Evolutionary conservation across 2,113 vertebrate genomes (phyloP), one percentile per base, ranked within the genome.

Genomic region (Nothobranchius furzeri): DNA sequence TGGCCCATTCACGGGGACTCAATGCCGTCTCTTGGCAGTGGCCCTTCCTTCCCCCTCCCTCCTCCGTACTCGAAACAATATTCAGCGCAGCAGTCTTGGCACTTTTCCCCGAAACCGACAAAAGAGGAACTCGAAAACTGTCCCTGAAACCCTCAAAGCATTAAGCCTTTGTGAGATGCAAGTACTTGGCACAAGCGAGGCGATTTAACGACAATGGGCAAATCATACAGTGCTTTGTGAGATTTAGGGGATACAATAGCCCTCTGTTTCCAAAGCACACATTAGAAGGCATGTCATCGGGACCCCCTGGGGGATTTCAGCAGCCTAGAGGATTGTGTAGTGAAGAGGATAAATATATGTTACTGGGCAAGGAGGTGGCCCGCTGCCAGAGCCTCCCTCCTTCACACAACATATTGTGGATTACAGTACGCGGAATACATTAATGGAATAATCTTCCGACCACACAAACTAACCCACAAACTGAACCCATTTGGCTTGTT

Each of bases 151-250:
- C 85, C 84, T 90, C 86, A 83, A 81, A 87, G 86, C 79, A 76
- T 83, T 88, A 89, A 89, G 87, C 87, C 84, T 84, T 86, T 69
- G 86, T 76, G 85, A 87, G 83, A 87, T 70, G 85, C 84, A 68
- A 88, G 86, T 82, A 84, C 89, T 87, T 82, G 88, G 86, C 86
- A 85, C 84, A 85, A 85, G 87, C 85, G 81, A 76, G 86, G 81
- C 83, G 82, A 88, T 90, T 85, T 83, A 68, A 70, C 70, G 76
- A 90, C 90, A 91, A 91, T 87, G 90, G 81, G 70, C 84, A 86
- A 90, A 91, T 91, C 88, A 85, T 87, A 89, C 86, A 82, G 90
- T 65, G 85, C 87, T 90, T 90, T 91, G 87, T 87, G 84, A 79
- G 87, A 85, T 88, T 89, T 86, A 85, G 84, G 70, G 83, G 84